Base-by-base conservation (phyloP, 2,797 vertebrate genomes). In the Odontamblyopus rebecca region DNA sequence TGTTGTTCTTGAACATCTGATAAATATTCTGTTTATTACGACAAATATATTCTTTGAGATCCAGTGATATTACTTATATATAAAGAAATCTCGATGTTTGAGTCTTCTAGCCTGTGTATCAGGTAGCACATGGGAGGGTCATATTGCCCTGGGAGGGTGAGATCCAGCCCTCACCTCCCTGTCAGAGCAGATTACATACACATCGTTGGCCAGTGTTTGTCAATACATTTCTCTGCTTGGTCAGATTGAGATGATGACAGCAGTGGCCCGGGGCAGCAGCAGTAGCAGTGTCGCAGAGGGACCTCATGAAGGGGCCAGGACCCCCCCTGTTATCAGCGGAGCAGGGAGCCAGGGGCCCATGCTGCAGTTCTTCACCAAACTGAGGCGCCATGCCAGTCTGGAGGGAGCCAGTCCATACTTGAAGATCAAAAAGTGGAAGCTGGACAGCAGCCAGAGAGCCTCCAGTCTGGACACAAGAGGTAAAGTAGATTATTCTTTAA, bases 401-500 rank as follows among this genome's bases (percentile, higher is more conserved):
- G 98, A 99, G 0, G 96, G 96, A 7, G 94, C 97, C 74, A 98
- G 97, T 83, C 97, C 98, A 23, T 98, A 98, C 89, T 96, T 98
- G 89, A 97, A 94, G 88, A 97, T 99, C 90, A 98, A 98, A 90
- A 98, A 95, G 79, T 99, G 97, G 98, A 98, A 97, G 81, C 89
- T 98, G 82, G 97, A 98, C 90, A 95, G 94, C 86, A 97, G 92
- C 90, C 97, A 98, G 87, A 90, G 97, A 81, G 97, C 98, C 0
- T 97, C 96, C 57, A 99, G 97, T 87, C 93, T 99, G 89, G 98
- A 99, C 85, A 98, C 95, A 0, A 93, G 96, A 95, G 98, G 98
- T 98, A 61, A 26, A 26, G 38, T 48, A 26, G 38, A 63, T 41
- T 23, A 41, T 44, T 44, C 13, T 59, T 26, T 59, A 59, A 27